Conservation (phyloP, 2,888 invertebrate genomes). For the Cybosia mesomella region DNA sequence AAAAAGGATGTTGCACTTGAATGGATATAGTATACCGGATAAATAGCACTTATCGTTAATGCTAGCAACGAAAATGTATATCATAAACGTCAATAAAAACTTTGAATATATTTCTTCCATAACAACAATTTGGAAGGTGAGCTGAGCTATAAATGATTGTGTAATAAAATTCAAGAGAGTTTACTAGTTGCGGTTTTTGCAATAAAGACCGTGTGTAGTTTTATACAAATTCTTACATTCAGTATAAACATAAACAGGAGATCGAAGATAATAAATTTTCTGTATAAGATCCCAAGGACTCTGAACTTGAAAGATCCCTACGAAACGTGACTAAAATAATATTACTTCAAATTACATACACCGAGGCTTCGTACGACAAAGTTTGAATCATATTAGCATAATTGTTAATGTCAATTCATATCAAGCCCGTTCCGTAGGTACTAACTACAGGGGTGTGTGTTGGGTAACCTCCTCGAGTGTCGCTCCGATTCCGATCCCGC, state of each 20-base stretch:
- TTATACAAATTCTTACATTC: not conserved
- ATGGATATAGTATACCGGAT: not conserved
- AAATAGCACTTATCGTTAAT: conserved; percentile 9
- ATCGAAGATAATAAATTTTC: conserved; percentile 27
- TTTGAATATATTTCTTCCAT: not conserved
- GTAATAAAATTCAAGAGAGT: not conserved
- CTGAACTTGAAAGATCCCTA: conserved; percentile 20
- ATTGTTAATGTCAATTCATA: not conserved
- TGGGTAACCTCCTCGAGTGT: too few species aligned
- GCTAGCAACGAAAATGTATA: not conserved
- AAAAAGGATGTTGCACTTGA: not conserved
- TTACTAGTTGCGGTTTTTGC: not conserved
- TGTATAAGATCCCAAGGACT: conserved; percentile 22
- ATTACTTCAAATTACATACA: conserved; percentile 23
- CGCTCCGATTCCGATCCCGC: too few species aligned
- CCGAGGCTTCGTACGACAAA: conserved; percentile 10
- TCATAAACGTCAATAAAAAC: not conserved
- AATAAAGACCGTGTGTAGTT: not conserved
- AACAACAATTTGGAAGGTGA: not conserved
- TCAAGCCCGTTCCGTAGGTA: not conserved
- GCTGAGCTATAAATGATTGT: not conserved
- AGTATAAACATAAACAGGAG: not conserved
- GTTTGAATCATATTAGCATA: conserved; percentile 7
- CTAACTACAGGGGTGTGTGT: too few species aligned
- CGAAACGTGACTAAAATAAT: conserved; percentile 42